phyloP scores from a whole-genome alignment of 2,113 vertebrate genomes.

The Tachysurus vachellii region DNA sequence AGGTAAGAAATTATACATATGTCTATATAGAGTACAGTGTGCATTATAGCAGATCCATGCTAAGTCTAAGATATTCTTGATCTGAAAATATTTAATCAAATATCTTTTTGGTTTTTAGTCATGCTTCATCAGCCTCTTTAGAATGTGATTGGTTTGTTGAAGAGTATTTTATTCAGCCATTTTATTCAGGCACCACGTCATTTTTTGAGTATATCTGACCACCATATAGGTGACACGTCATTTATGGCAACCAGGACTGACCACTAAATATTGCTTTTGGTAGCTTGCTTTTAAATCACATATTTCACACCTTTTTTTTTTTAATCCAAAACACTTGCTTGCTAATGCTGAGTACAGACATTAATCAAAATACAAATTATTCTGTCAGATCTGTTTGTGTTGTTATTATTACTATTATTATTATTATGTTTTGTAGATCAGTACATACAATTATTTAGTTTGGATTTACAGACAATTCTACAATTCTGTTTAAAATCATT shows the following conservation, averaged over 20 bases:
- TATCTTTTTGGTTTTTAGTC: background rate
- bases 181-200: conserved; percentile 29
- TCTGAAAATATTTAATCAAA: background rate
- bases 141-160: background rate
- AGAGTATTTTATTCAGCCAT: background rate
- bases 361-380: background rate
- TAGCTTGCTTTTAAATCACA: background rate
- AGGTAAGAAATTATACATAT: conserved; percentile 13
- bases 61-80: background rate
- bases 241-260: conserved; percentile 21
- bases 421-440: background rate
- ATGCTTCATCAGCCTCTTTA: background rate
- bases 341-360: background rate
- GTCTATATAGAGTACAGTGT: background rate
- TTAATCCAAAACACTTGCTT: background rate
- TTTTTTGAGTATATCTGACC: conserved; percentile 32
- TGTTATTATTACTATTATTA: background rate
- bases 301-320: background rate
- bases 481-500: background rate
- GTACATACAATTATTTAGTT: background rate
- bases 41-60: background rate
- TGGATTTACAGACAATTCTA: background rate
- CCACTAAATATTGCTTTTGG: conserved; percentile 25
- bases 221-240: conserved; percentile 14
- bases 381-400: background rate